phyloP scores from a whole-genome alignment of 2,888 invertebrate species.

The Bedellia somnulentella region DNA sequence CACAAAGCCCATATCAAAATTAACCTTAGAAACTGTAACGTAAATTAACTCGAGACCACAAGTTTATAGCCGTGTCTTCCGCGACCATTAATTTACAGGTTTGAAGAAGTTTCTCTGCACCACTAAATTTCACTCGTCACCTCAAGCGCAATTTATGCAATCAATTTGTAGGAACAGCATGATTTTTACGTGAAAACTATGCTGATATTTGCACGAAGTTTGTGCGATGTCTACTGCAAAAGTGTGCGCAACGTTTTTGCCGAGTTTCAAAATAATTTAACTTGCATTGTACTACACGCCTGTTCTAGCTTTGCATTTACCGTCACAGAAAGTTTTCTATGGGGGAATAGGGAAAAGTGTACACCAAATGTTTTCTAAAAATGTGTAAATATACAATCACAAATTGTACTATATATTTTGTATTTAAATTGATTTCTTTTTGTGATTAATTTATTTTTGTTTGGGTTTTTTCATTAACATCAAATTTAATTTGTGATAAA shows the following conservation, averaged over 20 bases:
- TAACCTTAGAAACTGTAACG: conserved; percentile 47
- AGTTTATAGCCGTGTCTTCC: conserved; percentile 38
- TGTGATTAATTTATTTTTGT: conserved; percentile 7
- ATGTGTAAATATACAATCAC: too few relatives aligned
- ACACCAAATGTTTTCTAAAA: too few relatives aligned
- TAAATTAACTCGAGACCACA: conserved; percentile 59
- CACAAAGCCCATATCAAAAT: conserved; percentile 50
- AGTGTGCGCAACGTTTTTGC: too few relatives aligned
- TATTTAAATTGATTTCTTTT: too few relatives aligned
- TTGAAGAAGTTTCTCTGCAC: conserved; percentile 31
- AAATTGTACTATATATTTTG: too few relatives aligned
- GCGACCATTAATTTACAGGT: conserved; percentile 38
- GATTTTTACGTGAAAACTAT: conserved; percentile 1
- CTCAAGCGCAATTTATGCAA: conserved; percentile 12
- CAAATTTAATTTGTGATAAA: too few relatives aligned
- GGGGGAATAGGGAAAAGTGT: too few relatives aligned
- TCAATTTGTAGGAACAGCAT: conserved; percentile 10
- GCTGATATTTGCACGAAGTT: conserved; percentile 3
- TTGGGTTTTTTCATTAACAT: conserved; percentile 12
- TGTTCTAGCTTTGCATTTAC: conserved; percentile 58
- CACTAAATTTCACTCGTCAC: conserved; percentile 15
- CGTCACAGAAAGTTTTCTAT: too few relatives aligned
- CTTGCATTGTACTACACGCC: conserved; percentile 36
- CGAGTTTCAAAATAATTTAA: background rate
- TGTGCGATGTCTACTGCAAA: background rate